phyloP scores from a whole-genome alignment of 2,113 vertebrate genomes.

The Hippocampus guttulatus region DNA sequence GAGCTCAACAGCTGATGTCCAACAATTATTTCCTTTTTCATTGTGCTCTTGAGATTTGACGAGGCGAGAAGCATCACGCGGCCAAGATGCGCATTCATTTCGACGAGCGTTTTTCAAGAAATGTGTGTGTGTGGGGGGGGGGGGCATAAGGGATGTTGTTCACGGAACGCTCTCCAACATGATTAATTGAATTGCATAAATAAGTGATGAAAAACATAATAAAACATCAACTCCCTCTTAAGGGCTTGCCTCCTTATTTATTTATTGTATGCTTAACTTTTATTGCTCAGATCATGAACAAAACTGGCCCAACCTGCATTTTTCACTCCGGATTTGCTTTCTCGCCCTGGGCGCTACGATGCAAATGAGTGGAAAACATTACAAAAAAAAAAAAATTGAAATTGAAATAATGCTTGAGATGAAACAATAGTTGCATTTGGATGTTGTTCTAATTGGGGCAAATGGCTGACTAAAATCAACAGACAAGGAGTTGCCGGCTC shows the following conservation, averaged over 20 bases:
- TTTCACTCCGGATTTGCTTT: slow-evolving; percentile 37
- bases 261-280: slow-evolving; percentile 42
- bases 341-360: slow-evolving; percentile 32
- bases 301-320: slow-evolving; percentile 52
- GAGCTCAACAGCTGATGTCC: slow-evolving; percentile 23
- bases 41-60: neutral
- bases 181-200: slow-evolving; percentile 36
- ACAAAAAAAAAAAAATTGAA: slow-evolving; percentile 48
- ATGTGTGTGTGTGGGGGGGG: neutral
- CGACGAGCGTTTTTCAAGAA: neutral
- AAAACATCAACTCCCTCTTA: slow-evolving; percentile 15
- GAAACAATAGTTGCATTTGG: slow-evolving; percentile 65
- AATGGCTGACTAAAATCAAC: slow-evolving; percentile 61
- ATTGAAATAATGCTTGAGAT: slow-evolving; percentile 55
- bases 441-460: slow-evolving; percentile 63
- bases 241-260: slow-evolving; percentile 34
- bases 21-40: neutral
- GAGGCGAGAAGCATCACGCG: slow-evolving; percentile 5
- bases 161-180: slow-evolving; percentile 12
- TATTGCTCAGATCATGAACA: slow-evolving; percentile 50
- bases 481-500: slow-evolving; percentile 31
- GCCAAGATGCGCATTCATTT: neutral
- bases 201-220: slow-evolving; percentile 38
- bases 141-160: neutral
- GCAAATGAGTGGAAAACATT: slow-evolving; percentile 43